Evolutionary conservation across 37 sponge, comb jelly and placozoan species (phyloP).

Genomic region (Corticium candelabrum): DNA sequence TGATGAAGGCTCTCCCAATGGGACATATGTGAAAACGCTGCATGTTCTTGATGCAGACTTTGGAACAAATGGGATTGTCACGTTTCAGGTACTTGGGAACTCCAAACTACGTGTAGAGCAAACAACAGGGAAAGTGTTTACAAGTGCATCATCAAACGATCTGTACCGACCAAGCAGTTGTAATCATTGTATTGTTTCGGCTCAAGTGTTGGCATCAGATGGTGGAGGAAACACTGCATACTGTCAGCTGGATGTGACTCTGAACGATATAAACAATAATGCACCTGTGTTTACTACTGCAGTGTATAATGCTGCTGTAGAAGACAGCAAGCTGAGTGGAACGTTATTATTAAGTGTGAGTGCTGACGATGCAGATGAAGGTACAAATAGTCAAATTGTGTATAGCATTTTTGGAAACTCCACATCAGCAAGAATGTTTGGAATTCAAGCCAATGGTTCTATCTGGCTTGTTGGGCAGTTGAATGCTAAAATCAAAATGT

Average conservation of each 20-base stretch:
- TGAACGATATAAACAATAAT: background rate
- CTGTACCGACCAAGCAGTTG: no score
- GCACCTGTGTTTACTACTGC: background rate
- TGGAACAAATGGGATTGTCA: background rate
- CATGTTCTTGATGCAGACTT: background rate
- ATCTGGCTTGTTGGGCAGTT: background rate
- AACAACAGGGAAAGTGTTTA: background rate
- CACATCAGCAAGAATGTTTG: background rate
- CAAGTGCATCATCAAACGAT: background rate
- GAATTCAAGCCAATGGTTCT: background rate
- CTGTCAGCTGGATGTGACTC: background rate
- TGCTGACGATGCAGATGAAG: slow-evolving; percentile 2
- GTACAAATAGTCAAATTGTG: background rate
- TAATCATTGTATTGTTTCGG: background rate
- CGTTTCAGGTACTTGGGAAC: background rate
- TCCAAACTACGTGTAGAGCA: background rate
- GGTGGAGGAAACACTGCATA: background rate
- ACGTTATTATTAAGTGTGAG: background rate
- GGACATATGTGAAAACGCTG: background rate
- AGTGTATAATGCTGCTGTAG: background rate
- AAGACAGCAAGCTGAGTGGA: background rate
- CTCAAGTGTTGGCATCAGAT: background rate
- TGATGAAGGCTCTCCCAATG: background rate
- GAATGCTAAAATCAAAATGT: background rate
- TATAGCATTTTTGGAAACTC: background rate